Evolutionary conservation across 2,113 vertebrate species (phyloP).

Genomic region (Carassius gibelio): DNA sequence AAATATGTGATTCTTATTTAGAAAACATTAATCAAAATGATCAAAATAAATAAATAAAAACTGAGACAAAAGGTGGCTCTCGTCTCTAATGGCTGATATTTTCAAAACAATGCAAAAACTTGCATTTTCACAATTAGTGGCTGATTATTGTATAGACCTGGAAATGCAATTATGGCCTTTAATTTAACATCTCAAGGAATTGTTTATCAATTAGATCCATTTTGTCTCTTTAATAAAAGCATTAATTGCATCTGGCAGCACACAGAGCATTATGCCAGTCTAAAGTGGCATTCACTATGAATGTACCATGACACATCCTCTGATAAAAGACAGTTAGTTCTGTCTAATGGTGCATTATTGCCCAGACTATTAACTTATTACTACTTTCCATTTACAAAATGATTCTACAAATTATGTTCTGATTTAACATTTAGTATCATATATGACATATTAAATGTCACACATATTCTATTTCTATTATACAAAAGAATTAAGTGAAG

Average conservation of each 20-base stretch:
- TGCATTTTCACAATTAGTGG: not conserved
- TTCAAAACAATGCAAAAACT: not conserved
- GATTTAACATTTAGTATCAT: not conserved
- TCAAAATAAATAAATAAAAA: not conserved
- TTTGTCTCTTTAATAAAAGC: not conserved
- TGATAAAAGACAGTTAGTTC: constrained; percentile 65
- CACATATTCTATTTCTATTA: not conserved
- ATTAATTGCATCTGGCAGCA: not conserved
- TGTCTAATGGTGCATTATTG: constrained; percentile 63
- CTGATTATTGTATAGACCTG: not conserved
- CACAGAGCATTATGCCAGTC: not conserved
- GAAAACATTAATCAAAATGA: not conserved
- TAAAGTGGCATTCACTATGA: constrained; percentile 11
- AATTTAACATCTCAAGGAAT: not conserved
- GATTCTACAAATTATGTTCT: not conserved
- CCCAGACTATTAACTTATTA: constrained; percentile 47
- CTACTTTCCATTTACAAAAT: not conserved
- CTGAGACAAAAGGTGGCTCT: not conserved
- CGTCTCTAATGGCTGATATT: not conserved
- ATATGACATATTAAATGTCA: no score
- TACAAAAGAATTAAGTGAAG: not conserved
- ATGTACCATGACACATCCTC: constrained; percentile 31
- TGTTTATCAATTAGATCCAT: not conserved
- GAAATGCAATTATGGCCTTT: not conserved
- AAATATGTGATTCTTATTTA: not conserved